phyloP scores from a whole-genome alignment of 2,113 vertebrate genomes.

The Erpornis zantholeuca region DNA sequence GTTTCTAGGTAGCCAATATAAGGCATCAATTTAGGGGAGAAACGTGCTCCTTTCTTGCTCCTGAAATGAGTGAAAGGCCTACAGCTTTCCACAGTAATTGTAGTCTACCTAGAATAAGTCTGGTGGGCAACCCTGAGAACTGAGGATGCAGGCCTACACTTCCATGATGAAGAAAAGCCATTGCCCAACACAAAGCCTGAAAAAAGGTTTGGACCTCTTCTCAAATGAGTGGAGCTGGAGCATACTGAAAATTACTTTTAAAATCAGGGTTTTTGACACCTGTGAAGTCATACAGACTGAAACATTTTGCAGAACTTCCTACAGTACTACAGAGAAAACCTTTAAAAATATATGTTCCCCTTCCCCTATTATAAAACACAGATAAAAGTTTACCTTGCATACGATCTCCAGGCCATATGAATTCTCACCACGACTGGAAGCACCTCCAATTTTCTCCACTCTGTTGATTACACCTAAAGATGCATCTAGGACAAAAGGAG shows the following conservation, averaged over 20 bases:
- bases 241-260: neutral
- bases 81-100: neutral
- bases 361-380: neutral
- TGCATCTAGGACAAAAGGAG: slow-evolving; percentile 91
- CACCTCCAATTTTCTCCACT: slow-evolving; percentile 92
- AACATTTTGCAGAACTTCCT: neutral
- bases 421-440: slow-evolving; percentile 87
- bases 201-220: neutral
- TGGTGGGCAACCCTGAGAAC: neutral
- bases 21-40: neutral
- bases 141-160: neutral
- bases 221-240: neutral
- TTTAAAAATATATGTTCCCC: neutral
- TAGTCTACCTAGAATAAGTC: neutral
- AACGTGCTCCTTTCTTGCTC: neutral
- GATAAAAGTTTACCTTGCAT: slow-evolving; percentile 84
- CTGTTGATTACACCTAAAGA: slow-evolving; percentile 94
- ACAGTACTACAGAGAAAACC: neutral
- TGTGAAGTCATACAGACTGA: neutral
- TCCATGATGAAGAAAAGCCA: neutral
- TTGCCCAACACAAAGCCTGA: neutral
- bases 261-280: neutral
- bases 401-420: slow-evolving; percentile 88
- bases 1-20: too few species aligned
- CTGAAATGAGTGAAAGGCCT: neutral